Evolutionary conservation across 2,888 invertebrate species (phyloP), one percentile per base, ranked within the genome.

Genomic region (Zootermopsis nevadensis): DNA sequence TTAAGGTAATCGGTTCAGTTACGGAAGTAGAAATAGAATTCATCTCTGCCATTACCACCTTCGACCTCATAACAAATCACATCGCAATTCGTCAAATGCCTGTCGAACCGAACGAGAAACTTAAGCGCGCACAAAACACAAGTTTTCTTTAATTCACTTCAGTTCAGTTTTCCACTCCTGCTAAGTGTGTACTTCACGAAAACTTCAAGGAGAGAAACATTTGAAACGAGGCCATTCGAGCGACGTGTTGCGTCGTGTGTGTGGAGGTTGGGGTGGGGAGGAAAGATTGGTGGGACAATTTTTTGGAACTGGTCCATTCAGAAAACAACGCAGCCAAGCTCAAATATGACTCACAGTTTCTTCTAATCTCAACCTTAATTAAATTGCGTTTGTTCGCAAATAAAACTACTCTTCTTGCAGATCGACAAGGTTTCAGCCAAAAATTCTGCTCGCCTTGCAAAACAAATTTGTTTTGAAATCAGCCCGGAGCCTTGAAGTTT

Each of bases 301-400:
- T 77, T 55, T 77, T 77, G 77, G 77, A 77, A 30, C 15, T 30
- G 77, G 55, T 77, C 77, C 77, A 77, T 77, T 77, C 55, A 77
- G 55, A 77, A 77, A 55, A 77, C 69, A 77, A n/a, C n/a, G n/a
- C 22, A 31, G 31, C 31, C 12, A 53, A 38, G 55, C 42, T 33
- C 53, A 77, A 77, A 77, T 77, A 77, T 55, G 55, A 53, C 24
- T 30, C 55, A 77, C 77, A 53, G 48, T 27, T 76, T 38, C 48
- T 76, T 10, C 27, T 76, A 30, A 76, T 15, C 42, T 60, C 27
- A 60, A 27, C 27, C 15, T 6, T 12, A n/a, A 27, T 15, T n/a
- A 27, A 3, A 27, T 60, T n/a, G 27, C 12, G 1, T 6, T 12
- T 27, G 60, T n/a, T 27, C 12, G 27, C 27, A 60, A 60, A 60